phyloP scores from a whole-genome alignment of 2,888 invertebrate species.

The Tenodera sinensis region DNA sequence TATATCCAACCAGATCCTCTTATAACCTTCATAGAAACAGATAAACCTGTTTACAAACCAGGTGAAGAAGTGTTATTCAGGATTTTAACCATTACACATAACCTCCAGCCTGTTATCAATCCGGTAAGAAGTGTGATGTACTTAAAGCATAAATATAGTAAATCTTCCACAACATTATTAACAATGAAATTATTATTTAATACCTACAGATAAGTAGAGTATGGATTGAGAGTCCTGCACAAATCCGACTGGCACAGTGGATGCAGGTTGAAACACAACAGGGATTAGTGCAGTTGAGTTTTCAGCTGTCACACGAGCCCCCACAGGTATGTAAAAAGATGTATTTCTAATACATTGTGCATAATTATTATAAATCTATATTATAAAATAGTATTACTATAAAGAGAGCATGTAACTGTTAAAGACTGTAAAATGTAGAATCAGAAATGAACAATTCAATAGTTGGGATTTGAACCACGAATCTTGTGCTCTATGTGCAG shows the following conservation, averaged over 20 bases:
- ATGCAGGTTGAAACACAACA: constrained; percentile 54
- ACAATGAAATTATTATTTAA: background rate
- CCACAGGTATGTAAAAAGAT: background rate
- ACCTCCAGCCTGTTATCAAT: constrained; percentile 53
- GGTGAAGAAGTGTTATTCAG: constrained; percentile 57
- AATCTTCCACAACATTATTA: background rate
- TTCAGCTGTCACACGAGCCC: constrained; percentile 45
- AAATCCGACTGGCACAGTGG: constrained; percentile 63
- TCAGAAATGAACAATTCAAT: too few relatives aligned
- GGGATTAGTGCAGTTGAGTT: constrained; percentile 57
- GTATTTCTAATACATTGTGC: too few relatives aligned
- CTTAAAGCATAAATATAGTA: constrained; percentile 3
- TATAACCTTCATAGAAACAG: constrained; percentile 55
- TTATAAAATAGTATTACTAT: too few relatives aligned
- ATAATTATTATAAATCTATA: too few relatives aligned
- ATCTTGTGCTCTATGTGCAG: too few relatives aligned
- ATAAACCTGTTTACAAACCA: constrained; percentile 57
- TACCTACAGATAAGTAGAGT: constrained; percentile 56
- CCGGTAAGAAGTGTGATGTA: constrained; percentile 43
- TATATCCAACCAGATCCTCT: constrained; percentile 52
- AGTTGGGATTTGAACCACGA: too few relatives aligned
- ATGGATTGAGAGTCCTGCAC: constrained; percentile 63
- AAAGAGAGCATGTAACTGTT: too few relatives aligned
- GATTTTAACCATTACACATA: constrained; percentile 52
- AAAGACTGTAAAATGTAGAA: too few relatives aligned